Evolutionary conservation across 2,797 vertebrate species (phyloP), one percentile per base, ranked within the genome.

Genomic region (Lutjanus campechanus): DNA sequence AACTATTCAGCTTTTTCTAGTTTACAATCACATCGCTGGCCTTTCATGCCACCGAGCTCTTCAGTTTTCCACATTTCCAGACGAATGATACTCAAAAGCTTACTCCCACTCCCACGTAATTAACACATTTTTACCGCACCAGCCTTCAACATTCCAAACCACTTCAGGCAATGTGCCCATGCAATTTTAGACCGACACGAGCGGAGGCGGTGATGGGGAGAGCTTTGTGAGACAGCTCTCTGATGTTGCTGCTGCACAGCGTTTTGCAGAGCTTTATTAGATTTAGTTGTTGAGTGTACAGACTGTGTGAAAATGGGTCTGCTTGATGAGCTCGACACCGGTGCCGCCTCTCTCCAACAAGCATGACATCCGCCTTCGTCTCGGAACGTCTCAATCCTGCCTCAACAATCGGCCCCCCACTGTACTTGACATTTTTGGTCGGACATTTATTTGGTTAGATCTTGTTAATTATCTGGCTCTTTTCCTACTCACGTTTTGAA

Each of bases 31-130:
- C 78, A 49, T 56, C 12, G 7, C 9, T 54, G 72, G 69, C 74
- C 73, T 79, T 76, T 77, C 11, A 36, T 69, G 58, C 43, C 77
- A 53, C 66, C 0, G 0, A 22, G 74, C 83, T 70, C 86, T 82
- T 76, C 77, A 77, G 63, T 73, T 88, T 72, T 78, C 60, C 72
- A 73, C 72, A 29, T 77, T 81, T 81, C 83, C 69, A 51, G 79
- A 86, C 36, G 15, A 83, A 79, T 80, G 53, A 77, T 67, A 63
- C 81, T 91, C 79, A 22, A 86, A 89, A 75, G 59, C 85, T 79
- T 63, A 64, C 77, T 86, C 66, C 65, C 50, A 87, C 89, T 88
- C 89, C 91, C 85, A 92, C 88, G 19, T 85, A 88, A 88, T 92
- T 90, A 92, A 88, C 87, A 90, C 86, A 55, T 90, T 91, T 86